These are phyloP conservation scores for Hippolais icterina DNA, from an alignment of 2,113 vertebrate genomes.

Conservation along the genomic window DNA sequence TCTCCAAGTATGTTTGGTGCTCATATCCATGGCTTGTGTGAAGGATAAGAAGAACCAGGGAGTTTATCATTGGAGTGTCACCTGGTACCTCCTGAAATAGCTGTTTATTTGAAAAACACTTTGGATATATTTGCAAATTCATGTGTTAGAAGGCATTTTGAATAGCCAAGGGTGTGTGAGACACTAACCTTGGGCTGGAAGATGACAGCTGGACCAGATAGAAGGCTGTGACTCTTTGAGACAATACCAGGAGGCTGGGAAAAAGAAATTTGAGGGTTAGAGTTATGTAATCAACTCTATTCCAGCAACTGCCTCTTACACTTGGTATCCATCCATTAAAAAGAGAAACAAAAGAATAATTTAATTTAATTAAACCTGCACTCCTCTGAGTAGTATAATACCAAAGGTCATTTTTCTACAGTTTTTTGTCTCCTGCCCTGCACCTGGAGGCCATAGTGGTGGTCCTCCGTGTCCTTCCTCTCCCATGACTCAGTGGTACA, in stretches of 20 bases:
- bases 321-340: background rate
- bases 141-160: background rate
- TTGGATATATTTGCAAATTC: background rate
- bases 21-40: background rate
- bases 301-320: background rate
- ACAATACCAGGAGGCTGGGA: background rate
- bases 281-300: background rate
- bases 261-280: background rate
- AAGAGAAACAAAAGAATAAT: background rate
- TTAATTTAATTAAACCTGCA: background rate
- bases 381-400: background rate
- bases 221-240: background rate
- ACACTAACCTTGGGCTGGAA: background rate
- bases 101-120: background rate
- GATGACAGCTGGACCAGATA: background rate
- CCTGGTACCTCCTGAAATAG: background rate
- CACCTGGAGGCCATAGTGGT: rapidly evolving
- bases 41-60: background rate
- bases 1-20: background rate
- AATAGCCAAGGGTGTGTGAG: background rate
- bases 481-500: background rate
- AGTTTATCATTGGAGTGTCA: background rate
- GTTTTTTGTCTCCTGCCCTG: background rate
- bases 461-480: background rate
- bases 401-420: background rate